Evolutionary conservation across 1,140 invertebrate species (phyloP).

Genomic region (Sogatella furcifera): DNA sequence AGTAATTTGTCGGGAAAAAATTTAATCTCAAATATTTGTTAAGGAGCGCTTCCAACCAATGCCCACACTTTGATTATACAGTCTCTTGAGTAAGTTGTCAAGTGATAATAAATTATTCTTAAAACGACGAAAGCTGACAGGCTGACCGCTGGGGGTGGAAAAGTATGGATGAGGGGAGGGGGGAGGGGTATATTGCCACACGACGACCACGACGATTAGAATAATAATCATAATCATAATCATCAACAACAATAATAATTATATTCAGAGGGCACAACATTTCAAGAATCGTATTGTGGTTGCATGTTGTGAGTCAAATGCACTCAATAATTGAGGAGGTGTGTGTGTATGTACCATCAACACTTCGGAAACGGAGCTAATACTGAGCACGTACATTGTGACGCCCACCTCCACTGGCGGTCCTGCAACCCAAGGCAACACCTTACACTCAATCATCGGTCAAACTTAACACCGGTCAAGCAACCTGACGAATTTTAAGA

Average conservation of each 20-base stretch:
- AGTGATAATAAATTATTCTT: not conserved
- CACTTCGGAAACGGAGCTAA: constrained; percentile 96
- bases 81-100: no score
- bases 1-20: no score
- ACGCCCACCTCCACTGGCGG: constrained; percentile 91
- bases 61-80: no score
- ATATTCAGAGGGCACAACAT: not conserved
- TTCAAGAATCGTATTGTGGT: constrained; percentile 1
- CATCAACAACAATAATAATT: not conserved
- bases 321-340: no score
- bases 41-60: no score
- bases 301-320: not conserved
- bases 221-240: no score
- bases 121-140: not conserved
- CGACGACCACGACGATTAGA: not conserved
- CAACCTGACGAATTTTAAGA: no score
- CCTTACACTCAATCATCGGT: no score
- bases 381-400: constrained; percentile 96
- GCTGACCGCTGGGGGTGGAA: not conserved
- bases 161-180: not conserved
- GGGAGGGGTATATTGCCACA: no score
- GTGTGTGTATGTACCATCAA: constrained; percentile 67
- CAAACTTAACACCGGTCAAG: no score
- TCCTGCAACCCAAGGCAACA: constrained; percentile 53
- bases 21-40: no score